Percentiles rank a stretch among this genome's conserved stretches.
Conservation (phyloP, 2,113 vertebrate genomes). For the Apteryx mantelli region DNA sequence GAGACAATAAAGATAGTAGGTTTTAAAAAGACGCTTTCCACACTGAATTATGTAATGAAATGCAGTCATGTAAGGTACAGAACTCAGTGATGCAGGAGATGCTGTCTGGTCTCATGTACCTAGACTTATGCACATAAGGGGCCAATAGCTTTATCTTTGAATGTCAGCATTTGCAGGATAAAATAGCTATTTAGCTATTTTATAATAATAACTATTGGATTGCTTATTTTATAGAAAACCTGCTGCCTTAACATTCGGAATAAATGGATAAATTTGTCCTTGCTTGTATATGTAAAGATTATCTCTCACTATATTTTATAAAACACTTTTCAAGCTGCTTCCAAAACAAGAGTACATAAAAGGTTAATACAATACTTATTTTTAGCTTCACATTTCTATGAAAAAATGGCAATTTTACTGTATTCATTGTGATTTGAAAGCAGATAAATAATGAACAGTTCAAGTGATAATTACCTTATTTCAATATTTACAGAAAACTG, state of each 20-base stretch:
- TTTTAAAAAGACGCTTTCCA: neutral
- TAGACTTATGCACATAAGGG: neutral
- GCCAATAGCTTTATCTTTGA: neutral
- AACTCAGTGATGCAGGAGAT: neutral
- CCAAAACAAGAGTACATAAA: neutral
- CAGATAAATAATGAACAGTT: conserved; percentile 74
- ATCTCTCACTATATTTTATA: neutral
- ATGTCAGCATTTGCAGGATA: neutral
- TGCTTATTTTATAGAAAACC: neutral
- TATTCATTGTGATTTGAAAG: conserved; percentile 59
- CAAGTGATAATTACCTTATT: conserved; percentile 72
- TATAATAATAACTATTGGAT: neutral
- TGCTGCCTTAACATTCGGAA: neutral
- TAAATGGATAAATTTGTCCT: neutral
- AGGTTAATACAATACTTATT: neutral
- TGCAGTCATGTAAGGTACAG: neutral
- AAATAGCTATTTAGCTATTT: neutral
- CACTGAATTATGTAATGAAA: neutral
- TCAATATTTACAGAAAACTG: conserved; percentile 78
- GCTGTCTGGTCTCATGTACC: neutral
- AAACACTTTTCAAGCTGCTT: neutral
- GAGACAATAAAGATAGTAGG: neutral
- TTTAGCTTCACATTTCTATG: neutral
- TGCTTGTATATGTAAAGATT: neutral
- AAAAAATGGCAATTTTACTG: conserved; percentile 51